Base-by-base conservation (phyloP, 2,797 vertebrate species). In the Gymnoscopelus microlampas region DNA sequence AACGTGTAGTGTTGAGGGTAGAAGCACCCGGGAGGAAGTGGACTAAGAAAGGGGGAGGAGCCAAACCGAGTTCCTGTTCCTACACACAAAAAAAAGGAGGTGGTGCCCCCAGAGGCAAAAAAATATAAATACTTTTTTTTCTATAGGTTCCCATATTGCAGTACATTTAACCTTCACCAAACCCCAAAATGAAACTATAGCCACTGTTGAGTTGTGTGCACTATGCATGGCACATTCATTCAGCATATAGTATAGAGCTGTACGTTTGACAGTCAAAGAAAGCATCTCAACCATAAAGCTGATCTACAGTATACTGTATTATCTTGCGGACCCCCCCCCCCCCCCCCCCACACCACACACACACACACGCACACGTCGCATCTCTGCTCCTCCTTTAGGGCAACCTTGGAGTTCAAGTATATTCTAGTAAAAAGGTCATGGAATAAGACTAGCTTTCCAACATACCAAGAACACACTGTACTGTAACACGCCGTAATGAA, bases 351-450 rank as follows among this genome's bases (percentile, higher is more conserved):
- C 29, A 3, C 29, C 19, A 19, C 19, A 19, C 19, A 19, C 19
- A 19, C 19, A 19, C 19, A 19, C 19, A 19, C 19, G 1, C 19
- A 19, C 19, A 44, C 39, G 39, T 44, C 9, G 39, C 39, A 61
- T 60, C 53, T 62, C 67, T 65, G 50, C 63, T 70, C 55, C 60
- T 23, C 68, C 74, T 80, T 59, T 72, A 68, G 80, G 80, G 77
- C 60, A 53, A 32, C 62, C 71, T 81, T 83, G 74, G 80, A 81
- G 67, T 68, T 66, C 66, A 77, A 73, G 86, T 79, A 82, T 83
- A 83, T 88, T 88, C 80, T 64, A 19, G 62, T 50, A 90, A 89
- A 90, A 89, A 90, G 79, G 88, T 91, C 88, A 91, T 24, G 63
- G 75, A 82, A 85, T 84, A 87, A 82, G 74, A n/a, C n/a, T n/a